Evolutionary conservation across 2,888 invertebrate genomes (phyloP).

Genomic region (Drosophila nr. medialis): DNA sequence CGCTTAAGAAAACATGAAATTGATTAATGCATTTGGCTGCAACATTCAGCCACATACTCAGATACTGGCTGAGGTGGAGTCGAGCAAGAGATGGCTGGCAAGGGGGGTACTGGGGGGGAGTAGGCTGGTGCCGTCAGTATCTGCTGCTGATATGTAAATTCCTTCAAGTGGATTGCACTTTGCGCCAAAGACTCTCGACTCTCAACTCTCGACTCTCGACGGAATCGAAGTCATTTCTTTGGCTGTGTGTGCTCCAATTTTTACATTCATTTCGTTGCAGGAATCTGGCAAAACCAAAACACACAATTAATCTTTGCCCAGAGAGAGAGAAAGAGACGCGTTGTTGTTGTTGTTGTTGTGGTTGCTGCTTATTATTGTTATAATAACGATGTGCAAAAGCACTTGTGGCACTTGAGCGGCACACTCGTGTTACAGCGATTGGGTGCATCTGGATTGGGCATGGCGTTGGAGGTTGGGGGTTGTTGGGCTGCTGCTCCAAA

Average conservation of each 20-base stretch:
- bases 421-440: slow-evolving; percentile 48
- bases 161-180: slow-evolving; percentile 81
- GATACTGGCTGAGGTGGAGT: slow-evolving; percentile 40
- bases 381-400: slow-evolving; percentile 84
- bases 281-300: slow-evolving; percentile 65
- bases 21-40: slow-evolving; percentile 81
- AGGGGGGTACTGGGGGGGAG: slow-evolving; percentile 1
- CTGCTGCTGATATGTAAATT: slow-evolving; percentile 80
- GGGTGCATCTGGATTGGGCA: slow-evolving; percentile 29
- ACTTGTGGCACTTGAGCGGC: slow-evolving; percentile 80
- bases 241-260: slow-evolving; percentile 65
- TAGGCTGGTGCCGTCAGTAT: slow-evolving; percentile 62
- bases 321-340: slow-evolving; percentile 24
- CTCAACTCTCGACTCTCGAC: slow-evolving; percentile 14
- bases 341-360: slow-evolving; percentile 16
- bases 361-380: slow-evolving; percentile 82
- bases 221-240: slow-evolving; percentile 57
- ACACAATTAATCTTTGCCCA: slow-evolving; percentile 82
- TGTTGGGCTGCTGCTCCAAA: slow-evolving; percentile 38
- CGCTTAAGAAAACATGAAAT: slow-evolving; percentile 81
- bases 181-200: slow-evolving; percentile 71
- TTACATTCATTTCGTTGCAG: slow-evolving; percentile 52
- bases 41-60: slow-evolving; percentile 52
- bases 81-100: slow-evolving; percentile 19
- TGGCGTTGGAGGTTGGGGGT: neutral